Evolutionary conservation across 2,113 vertebrate species (phyloP).

Genomic region (Takifugu flavidus): DNA sequence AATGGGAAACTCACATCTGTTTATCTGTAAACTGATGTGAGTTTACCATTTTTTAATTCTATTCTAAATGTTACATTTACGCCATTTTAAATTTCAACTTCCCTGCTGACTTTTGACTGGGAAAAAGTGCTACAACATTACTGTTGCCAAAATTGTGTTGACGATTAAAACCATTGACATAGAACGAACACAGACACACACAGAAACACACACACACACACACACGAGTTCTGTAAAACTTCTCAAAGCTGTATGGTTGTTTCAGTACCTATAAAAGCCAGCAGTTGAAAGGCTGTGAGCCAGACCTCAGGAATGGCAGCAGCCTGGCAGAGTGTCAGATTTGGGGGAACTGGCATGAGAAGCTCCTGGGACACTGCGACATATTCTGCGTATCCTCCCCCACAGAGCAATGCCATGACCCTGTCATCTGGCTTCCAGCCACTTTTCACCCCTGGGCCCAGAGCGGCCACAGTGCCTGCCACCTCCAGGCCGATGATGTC

Average conservation of each 20-base stretch:
- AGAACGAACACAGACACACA: too few species aligned
- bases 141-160: too few species aligned
- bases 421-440: conserved; percentile 69
- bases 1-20: too few species aligned
- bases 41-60: neutral
- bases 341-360: conserved; percentile 75
- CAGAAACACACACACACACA: too few species aligned
- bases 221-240: too few species aligned
- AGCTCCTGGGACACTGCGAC: conserved; percentile 75
- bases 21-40: neutral
- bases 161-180: neutral
- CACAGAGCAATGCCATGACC: conserved; percentile 81
- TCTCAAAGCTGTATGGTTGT: too few species aligned
- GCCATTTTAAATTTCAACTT: too few species aligned
- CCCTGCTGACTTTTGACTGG: too few species aligned
- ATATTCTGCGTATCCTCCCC: conserved; percentile 86
- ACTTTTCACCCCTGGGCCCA: conserved; percentile 69
- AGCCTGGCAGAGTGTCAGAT: conserved; percentile 75
- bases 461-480: conserved; percentile 70
- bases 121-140: too few species aligned
- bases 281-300: conserved; percentile 85
- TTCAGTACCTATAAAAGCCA: conserved; percentile 76
- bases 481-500: conserved; percentile 84
- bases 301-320: conserved; percentile 85
- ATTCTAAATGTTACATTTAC: neutral